These are phyloP conservation scores for Pyrrhosoma nymphula DNA, from an alignment of 2,888 invertebrate genomes.

Conservation along the genomic window DNA sequence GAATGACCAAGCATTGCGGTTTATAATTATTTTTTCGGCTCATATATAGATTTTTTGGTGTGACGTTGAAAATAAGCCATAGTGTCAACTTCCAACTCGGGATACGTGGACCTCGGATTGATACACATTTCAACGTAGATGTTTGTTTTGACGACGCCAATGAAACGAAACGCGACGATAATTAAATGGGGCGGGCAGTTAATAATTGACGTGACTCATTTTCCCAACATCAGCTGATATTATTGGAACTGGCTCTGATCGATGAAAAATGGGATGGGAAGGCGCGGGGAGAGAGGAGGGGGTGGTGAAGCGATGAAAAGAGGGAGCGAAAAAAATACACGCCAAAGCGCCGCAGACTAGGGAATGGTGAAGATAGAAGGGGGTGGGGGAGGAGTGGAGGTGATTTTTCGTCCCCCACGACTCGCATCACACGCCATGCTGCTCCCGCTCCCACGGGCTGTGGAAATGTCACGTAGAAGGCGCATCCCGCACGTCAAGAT, in stretches of 20 bases:
- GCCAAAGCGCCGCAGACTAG: neutral
- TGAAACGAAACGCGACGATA: conserved; percentile 14
- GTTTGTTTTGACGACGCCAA: conserved; percentile 13
- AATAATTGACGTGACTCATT: conserved; percentile 2
- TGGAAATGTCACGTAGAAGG: neutral
- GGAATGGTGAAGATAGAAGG: too few relatives aligned
- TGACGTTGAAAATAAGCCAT: neutral
- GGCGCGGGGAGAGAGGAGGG: neutral
- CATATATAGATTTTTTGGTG: too few relatives aligned
- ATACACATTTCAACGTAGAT: neutral
- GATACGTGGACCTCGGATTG: neutral
- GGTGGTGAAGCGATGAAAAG: neutral
- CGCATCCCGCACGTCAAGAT: neutral
- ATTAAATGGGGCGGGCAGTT: neutral
- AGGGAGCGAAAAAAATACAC: neutral
- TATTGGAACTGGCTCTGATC: neutral
- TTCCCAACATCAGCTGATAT: neutral
- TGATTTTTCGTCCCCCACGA: neutral
- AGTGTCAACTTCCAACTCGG: neutral
- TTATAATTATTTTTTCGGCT: too few relatives aligned
- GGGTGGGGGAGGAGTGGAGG: neutral
- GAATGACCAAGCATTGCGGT: neutral
- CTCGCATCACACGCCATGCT: neutral
- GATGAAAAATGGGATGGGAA: neutral
- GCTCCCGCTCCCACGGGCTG: neutral